Percentiles rank a stretch among this genome's conserved stretches.
Evolutionary conservation across 2,797 vertebrate species (phyloP).

Genomic region (Cossypha caffra): DNA sequence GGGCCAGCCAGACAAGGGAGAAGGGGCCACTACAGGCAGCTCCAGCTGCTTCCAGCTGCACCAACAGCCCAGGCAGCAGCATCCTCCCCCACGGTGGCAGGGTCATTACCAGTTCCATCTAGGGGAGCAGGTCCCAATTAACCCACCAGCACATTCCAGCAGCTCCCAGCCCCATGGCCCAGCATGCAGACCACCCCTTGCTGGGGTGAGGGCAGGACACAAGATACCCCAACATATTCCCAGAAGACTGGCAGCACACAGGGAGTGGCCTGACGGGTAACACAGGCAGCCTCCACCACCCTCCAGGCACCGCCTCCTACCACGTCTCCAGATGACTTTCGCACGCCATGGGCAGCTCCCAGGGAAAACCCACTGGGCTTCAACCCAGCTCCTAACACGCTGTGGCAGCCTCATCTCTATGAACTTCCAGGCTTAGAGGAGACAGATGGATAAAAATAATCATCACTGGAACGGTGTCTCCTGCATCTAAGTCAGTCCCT

Average conservation of each 20-base stretch:
- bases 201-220: rapidly evolving
- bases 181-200: rapidly evolving
- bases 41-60: background rate
- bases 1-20: background rate
- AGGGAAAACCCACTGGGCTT: background rate
- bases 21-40: background rate
- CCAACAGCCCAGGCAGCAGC: background rate
- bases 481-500: background rate
- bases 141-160: background rate
- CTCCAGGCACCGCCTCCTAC: background rate
- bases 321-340: rapidly evolving
- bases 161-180: background rate
- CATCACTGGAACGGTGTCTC: background rate
- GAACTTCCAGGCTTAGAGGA: background rate
- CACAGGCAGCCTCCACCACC: background rate
- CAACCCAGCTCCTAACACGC: background rate
- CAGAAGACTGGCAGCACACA: background rate
- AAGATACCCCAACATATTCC: rapidly evolving
- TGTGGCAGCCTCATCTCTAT: background rate
- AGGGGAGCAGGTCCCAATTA: background rate
- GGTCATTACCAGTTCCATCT: background rate
- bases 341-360: background rate
- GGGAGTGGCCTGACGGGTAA: rapidly evolving
- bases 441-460: background rate
- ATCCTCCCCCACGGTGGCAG: background rate